A percentile compares a stretch with the other conserved stretches of the same genome.
Evolutionary conservation across 2,113 vertebrate species (phyloP).

Genomic region (Cardinalis cardinalis): DNA sequence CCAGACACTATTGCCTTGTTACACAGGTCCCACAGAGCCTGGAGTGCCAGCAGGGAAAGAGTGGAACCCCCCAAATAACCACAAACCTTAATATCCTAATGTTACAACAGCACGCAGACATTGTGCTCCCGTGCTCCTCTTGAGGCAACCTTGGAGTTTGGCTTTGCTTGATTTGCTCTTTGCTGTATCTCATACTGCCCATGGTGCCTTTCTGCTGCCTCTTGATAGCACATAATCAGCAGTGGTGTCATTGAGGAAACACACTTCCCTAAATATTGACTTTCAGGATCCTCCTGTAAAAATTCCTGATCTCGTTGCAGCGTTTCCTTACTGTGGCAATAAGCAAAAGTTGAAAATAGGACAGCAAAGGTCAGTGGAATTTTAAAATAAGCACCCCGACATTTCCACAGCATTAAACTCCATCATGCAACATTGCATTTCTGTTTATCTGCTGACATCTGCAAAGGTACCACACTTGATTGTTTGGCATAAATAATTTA

Average conservation of each 20-base stretch:
- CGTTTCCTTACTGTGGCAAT: not conserved
- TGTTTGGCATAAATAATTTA: conserved; percentile 65
- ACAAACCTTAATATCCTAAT: conserved; percentile 51
- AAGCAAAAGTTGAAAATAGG: conserved; percentile 15
- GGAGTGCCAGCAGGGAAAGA: conserved; percentile 47
- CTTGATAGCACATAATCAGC: not conserved
- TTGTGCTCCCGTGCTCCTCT: not conserved
- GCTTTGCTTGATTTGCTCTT: not conserved
- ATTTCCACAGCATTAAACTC: conserved; percentile 61
- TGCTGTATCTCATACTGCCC: not conserved
- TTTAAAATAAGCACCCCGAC: conserved; percentile 13
- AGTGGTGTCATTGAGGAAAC: not conserved
- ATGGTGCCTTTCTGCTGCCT: not conserved
- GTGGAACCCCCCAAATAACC: conserved; percentile 31
- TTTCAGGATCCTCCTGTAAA: not conserved
- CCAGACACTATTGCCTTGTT: conserved; percentile 88
- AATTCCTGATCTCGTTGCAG: not conserved
- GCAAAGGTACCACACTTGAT: conserved; percentile 23
- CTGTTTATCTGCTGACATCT: conserved; percentile 55
- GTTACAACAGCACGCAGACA: not conserved
- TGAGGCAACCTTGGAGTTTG: not conserved
- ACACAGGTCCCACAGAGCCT: conserved; percentile 82
- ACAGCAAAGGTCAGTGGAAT: conserved; percentile 40
- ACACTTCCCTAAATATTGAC: not conserved
- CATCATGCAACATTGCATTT: conserved; percentile 45